Evolutionary conservation across 2,888 invertebrate species (phyloP).

Genomic region (Uloborus plumipes): DNA sequence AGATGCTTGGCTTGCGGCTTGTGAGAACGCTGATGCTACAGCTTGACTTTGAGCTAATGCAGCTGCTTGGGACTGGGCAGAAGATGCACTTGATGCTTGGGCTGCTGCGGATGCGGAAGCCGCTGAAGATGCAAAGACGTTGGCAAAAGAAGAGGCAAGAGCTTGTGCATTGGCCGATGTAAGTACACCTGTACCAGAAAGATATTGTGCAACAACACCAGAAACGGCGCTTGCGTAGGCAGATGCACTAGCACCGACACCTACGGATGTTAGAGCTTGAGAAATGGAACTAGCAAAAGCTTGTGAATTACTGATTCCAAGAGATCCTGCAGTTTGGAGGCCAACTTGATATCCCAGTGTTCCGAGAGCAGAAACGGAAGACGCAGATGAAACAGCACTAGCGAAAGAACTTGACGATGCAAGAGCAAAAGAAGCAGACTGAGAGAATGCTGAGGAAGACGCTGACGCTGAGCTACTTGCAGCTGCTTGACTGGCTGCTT

Average conservation of each 20-base stretch:
- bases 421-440: conserved; percentile 1
- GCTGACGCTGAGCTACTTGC: not conserved
- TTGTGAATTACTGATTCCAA: conserved; percentile 5
- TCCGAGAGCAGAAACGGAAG: conserved; percentile 3
- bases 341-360: conserved; percentile 5
- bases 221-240: conserved; percentile 10
- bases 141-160: conserved; percentile 2
- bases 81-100: not conserved
- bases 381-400: conserved; percentile 18
- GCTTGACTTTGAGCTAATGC: not conserved
- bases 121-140: not conserved
- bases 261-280: not conserved
- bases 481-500: not conserved
- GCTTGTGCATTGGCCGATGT: conserved; percentile 4
- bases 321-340: not conserved
- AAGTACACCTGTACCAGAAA: not conserved
- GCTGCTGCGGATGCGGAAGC: not conserved
- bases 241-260: conserved; percentile 2
- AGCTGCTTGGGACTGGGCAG: not conserved
- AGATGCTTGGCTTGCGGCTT: not conserved
- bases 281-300: conserved; percentile 5
- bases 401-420: conserved; percentile 13
- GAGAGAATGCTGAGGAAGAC: conserved; percentile 11
- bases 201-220: conserved; percentile 1
- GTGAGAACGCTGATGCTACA: not conserved